Evolutionary conservation across 2,888 invertebrate genomes (phyloP).

Genomic region (Pammene fasciana): DNA sequence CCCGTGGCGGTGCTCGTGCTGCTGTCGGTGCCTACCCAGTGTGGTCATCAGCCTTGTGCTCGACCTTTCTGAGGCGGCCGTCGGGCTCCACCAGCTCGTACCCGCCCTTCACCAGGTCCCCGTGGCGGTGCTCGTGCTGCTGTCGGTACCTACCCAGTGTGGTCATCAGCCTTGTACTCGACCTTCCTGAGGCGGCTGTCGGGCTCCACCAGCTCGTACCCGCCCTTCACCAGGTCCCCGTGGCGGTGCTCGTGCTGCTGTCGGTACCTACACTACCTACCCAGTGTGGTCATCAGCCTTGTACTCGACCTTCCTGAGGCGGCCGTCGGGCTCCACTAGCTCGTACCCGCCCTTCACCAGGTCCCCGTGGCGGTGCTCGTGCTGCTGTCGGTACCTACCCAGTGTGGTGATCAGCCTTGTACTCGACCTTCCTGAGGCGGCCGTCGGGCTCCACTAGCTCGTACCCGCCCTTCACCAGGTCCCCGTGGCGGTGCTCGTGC

Average conservation of each 20-base stretch:
- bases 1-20: not conserved
- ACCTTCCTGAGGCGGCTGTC: conserved; percentile 86
- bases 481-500: conserved; percentile 44
- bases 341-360: not conserved
- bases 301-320: conserved; percentile 85
- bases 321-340: not conserved
- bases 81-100: not conserved
- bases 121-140: too few species aligned
- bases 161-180: conserved; percentile 86
- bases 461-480: conserved; percentile 85
- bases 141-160: conserved; percentile 65
- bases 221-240: not conserved
- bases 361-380: too few species aligned
- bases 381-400: conserved; percentile 57
- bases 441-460: conserved; percentile 86
- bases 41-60: conserved; percentile 85
- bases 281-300: conserved; percentile 84
- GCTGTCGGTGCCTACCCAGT: conserved; percentile 61
- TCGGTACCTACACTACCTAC: conserved; percentile 64
- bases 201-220: conserved; percentile 78
- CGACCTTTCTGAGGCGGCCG: conserved; percentile 79
- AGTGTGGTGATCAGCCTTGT: conserved; percentile 84
- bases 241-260: not conserved
- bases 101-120: not conserved
- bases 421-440: conserved; percentile 85